Percentiles rank a stretch among this genome's conserved stretches.
Evolutionary conservation across 37 sponge, comb jelly and placozoan genomes (phyloP).

Genomic region (Halisarca cf. caerulea): DNA sequence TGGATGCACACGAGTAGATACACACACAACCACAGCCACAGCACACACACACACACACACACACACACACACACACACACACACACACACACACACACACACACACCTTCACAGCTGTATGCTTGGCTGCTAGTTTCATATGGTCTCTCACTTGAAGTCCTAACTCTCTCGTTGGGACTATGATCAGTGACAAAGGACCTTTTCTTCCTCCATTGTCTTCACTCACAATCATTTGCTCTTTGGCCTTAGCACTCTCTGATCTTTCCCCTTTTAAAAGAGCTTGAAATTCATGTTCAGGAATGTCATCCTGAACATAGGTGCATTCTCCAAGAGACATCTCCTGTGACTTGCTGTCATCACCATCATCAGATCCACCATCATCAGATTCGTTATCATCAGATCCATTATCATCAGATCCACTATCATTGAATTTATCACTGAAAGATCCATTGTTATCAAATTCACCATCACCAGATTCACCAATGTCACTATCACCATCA

Average conservation of each 20-base stretch:
- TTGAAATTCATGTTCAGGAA: conserved; percentile 68
- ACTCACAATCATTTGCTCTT: not conserved
- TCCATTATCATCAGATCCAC: no score
- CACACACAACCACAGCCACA: not conserved
- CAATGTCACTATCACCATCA: conserved; percentile 17
- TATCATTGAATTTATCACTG: not conserved
- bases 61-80: conserved; percentile 15
- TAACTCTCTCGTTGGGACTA: conserved; percentile 93
- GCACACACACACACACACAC: conserved; percentile 1
- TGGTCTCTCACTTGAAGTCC: conserved; percentile 88
- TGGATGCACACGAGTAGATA: not conserved
- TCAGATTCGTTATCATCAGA: not conserved
- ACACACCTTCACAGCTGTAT: conserved; percentile 78
- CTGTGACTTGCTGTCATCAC: not conserved
- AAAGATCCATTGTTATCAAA: conserved; percentile 7
- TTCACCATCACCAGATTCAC: not conserved
- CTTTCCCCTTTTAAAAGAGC: conserved; percentile 31
- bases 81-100: conserved; percentile 1
- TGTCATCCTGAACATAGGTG: conserved; percentile 44
- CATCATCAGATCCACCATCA: not conserved
- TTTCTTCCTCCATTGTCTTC: not conserved
- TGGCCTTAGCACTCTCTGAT: not conserved
- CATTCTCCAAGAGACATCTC: not conserved
- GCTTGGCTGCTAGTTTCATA: conserved; percentile 66
- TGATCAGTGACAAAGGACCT: conserved; percentile 67